Evolutionary conservation across 2,888 invertebrate species (phyloP).

Genomic region (Leucania comma): DNA sequence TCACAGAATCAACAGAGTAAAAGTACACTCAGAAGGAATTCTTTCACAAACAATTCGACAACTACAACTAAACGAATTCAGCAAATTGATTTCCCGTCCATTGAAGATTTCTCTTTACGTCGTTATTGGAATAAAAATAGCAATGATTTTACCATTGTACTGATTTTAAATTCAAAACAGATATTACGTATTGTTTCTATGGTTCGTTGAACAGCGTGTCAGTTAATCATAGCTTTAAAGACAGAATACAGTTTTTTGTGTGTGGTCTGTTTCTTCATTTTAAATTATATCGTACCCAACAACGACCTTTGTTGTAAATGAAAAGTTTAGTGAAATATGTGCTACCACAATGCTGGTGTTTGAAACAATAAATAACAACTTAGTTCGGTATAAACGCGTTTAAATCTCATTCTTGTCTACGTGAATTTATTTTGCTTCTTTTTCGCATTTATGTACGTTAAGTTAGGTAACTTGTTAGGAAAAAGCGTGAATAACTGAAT

Average conservation of each 20-base stretch:
- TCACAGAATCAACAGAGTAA: neutral
- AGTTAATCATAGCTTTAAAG: slow-evolving; percentile 12
- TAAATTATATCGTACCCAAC: slow-evolving; percentile 15
- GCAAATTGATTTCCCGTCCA: slow-evolving; percentile 15
- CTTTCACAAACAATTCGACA: neutral
- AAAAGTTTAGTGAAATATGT: slow-evolving; percentile 31
- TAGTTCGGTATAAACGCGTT: neutral
- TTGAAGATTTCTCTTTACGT: slow-evolving; percentile 9
- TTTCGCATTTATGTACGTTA: neutral
- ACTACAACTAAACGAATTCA: slow-evolving; percentile 8
- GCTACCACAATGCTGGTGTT: slow-evolving; percentile 31
- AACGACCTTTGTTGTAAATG: slow-evolving; percentile 27
- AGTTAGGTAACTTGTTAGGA: neutral
- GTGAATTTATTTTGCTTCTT: neutral
- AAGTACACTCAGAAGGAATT: neutral
- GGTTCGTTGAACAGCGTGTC: slow-evolving; percentile 17
- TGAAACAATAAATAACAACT: slow-evolving; percentile 33
- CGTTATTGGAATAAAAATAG: slow-evolving; percentile 33
- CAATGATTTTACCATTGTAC: slow-evolving; percentile 8
- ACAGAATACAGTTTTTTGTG: slow-evolving; percentile 2
- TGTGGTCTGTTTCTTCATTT: slow-evolving; percentile 18
- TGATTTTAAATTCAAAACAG: slow-evolving; percentile 29
- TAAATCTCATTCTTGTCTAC: slow-evolving; percentile 1
- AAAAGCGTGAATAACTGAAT: slow-evolving; percentile 14
- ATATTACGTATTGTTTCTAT: slow-evolving; percentile 23